phyloP scores from a whole-genome alignment of 2,888 invertebrate species.

The Apodemia zela region DNA sequence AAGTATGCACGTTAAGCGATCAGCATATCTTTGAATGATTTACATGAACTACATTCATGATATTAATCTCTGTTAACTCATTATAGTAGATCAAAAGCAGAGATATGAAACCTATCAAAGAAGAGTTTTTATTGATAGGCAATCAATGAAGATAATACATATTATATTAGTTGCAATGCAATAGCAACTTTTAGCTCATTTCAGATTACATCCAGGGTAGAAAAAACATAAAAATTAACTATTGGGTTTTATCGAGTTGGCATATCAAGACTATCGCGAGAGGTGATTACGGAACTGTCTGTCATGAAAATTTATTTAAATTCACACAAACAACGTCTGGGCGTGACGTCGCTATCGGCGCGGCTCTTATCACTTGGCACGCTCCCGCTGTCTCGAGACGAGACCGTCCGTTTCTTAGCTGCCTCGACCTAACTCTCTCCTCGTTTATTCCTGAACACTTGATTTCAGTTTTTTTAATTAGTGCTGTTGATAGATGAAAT shows the following conservation, averaged over 20 bases:
- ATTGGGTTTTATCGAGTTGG: conserved; percentile 55
- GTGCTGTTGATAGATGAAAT: not conserved
- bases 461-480: conserved; percentile 22
- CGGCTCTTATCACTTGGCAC: conserved; percentile 80
- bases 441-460: conserved; percentile 25
- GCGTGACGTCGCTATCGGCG: conserved; percentile 79
- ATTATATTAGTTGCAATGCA: not conserved
- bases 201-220: not conserved
- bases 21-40: too few relatives aligned
- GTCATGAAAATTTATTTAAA: conserved; percentile 81
- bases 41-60: too few relatives aligned
- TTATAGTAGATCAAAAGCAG: too few relatives aligned
- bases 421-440: conserved; percentile 47
- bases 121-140: not conserved
- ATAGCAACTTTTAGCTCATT: not conserved
- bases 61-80: too few relatives aligned
- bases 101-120: not conserved
- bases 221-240: conserved; percentile 31
- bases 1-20: too few relatives aligned
- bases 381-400: conserved; percentile 71
- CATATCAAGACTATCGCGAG: conserved; percentile 68
- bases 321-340: conserved; percentile 81
- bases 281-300: conserved; percentile 80
- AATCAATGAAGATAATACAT: not conserved
- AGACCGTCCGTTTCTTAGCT: conserved; percentile 50